Base-by-base conservation (phyloP, 2,113 vertebrate species). In the Blennius ocellaris region DNA sequence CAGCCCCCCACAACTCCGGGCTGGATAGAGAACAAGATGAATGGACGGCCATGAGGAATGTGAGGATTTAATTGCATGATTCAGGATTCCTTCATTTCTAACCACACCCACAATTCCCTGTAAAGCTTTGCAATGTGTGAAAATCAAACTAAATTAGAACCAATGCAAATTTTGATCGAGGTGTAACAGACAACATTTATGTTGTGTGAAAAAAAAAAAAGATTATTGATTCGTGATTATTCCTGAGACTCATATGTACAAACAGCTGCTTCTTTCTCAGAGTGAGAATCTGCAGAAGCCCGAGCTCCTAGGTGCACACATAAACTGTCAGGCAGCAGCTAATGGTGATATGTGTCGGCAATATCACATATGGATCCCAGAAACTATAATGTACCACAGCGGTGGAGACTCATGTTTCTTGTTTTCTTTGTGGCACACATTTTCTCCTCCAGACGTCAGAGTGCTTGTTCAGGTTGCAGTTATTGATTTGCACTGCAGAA, bases 261-360 rank as follows among this genome's bases (percentile, higher is more conserved):
- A 48, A 72, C 69, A 16, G 16, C 16, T 44, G 0, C 49, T 15
- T 56, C 6, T 38, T 47, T n/a, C 15, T 45, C 8, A 55, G 39
- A 17, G 38, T 51, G 17, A 61, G 36, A 63, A 63, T 59, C 40
- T 9, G 48, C 36, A 51, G 60, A 69, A 70, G 45, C 14, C 60
- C 47, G 6, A 48, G 36, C 11, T 77, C 51, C 15, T 38, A 30
- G 17, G 38, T 65, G 40, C 45, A 58, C 73, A 49, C 17, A 52
- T 17, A 15, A 59, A 49, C 62, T 73, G 59, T 70, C 66, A 73
- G 59, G 17, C 58, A 44, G 45, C 1, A 0, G 50, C 51, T 73
- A 77, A 69, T 76, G 60, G 55, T 79, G 74, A 88, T 70, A 17
- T 67, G 72, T 83, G 56, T 83, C 14, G 0, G 56, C 71, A 79